Conservation (phyloP, 2,113 vertebrate species). For the Hyaena hyaena region DNA sequence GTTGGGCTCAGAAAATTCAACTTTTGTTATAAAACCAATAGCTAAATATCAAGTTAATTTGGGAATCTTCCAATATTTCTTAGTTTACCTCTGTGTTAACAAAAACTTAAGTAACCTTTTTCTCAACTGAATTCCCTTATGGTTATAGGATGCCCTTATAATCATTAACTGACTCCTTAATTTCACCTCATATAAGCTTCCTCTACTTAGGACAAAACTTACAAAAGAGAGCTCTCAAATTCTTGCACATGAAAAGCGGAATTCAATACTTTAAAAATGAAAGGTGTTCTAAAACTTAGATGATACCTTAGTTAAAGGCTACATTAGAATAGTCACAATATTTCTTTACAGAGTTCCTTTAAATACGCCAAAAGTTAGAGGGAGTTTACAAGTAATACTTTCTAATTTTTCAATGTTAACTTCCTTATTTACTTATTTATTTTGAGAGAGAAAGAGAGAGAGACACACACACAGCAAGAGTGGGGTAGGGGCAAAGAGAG, state of each 20-base stretch:
- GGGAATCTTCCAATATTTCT: not conserved
- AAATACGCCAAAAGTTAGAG: not conserved
- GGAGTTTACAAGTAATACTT: not conserved
- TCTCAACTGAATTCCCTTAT: not conserved
- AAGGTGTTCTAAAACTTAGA: not conserved
- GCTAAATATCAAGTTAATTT: not conserved
- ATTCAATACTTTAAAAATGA: not conserved
- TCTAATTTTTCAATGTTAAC: too few species aligned
- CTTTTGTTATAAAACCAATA: not conserved
- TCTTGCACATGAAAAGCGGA: not conserved
- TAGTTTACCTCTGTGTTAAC: not conserved
- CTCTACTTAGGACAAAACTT: not conserved
- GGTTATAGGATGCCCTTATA: not conserved
- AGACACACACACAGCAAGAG: too few species aligned
- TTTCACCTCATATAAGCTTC: not conserved
- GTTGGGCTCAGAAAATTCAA: not conserved
- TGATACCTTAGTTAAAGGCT: not conserved
- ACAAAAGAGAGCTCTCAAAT: not conserved
- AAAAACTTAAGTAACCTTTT: constrained; percentile 4
- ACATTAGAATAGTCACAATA: not conserved
- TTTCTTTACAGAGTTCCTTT: not conserved
- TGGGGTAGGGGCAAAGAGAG: too few species aligned
- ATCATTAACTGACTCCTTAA: not conserved
- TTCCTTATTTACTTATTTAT: too few species aligned
- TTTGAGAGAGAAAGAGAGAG: too few species aligned